A percentile compares a stretch with the other conserved stretches of the same genome.
Conservation (phyloP, 2,888 invertebrate species). For the Dryococelus australis region DNA sequence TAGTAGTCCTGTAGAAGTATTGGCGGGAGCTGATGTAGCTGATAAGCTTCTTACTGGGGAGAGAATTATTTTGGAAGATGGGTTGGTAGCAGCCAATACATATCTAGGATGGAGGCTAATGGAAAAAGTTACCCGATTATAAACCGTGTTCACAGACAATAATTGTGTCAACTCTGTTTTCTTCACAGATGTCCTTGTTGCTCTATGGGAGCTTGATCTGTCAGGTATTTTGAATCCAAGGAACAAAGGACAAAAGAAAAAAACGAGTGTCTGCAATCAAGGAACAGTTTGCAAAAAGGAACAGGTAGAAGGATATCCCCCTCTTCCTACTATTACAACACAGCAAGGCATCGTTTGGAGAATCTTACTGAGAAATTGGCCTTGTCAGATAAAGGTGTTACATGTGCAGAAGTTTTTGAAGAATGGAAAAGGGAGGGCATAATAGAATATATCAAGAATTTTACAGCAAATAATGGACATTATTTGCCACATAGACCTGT, state of each 20-base stretch:
- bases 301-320: not conserved
- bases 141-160: not conserved
- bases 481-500: conserved; percentile 50
- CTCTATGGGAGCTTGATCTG: not conserved
- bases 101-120: not conserved
- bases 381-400: too few relatives aligned
- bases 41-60: too few relatives aligned
- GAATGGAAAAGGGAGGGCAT: too few relatives aligned
- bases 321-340: not conserved
- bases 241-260: not conserved
- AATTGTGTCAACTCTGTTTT: too few relatives aligned
- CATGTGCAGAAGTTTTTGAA: too few relatives aligned
- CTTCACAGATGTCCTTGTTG: not conserved
- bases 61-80: too few relatives aligned
- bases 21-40: too few relatives aligned
- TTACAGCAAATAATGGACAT: too few relatives aligned
- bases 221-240: not conserved
- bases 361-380: too few relatives aligned
- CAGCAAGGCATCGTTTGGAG: not conserved
- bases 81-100: not conserved
- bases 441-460: too few relatives aligned
- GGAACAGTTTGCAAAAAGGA: not conserved
- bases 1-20: too few relatives aligned
- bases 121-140: not conserved
- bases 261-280: not conserved